Evolutionary conservation across 2,888 invertebrate species (phyloP).

Genomic region (Conistra vaccinii): DNA sequence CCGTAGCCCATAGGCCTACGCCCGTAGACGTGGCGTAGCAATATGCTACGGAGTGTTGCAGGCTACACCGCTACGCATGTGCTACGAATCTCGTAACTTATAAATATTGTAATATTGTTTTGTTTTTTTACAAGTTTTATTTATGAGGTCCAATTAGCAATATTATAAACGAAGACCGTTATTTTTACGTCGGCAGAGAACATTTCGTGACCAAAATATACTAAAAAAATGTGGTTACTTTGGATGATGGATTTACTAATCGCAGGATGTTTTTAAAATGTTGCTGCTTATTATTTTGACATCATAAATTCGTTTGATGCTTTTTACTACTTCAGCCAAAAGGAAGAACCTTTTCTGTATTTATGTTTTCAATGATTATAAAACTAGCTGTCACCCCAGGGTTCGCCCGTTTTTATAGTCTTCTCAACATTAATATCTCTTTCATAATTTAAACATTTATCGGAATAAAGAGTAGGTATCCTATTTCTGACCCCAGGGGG

Average conservation of each 20-base stretch:
- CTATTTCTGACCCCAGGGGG: no score
- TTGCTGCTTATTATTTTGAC: background rate
- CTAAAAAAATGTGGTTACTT: no score
- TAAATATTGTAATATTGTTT: conserved; percentile 25
- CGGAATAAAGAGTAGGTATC: background rate
- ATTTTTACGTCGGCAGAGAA: background rate
- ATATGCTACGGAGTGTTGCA: conserved; percentile 40
- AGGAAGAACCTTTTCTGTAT: no score
- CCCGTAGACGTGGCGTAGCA: conserved; percentile 47
- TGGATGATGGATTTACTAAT: background rate
- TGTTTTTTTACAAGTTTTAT: conserved; percentile 7
- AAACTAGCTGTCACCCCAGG: background rate
- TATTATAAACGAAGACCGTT: background rate
- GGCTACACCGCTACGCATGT: conserved; percentile 47
- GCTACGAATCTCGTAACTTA: conserved; percentile 40
- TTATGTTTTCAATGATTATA: background rate
- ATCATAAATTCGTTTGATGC: background rate
- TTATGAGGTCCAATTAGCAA: background rate
- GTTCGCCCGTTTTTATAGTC: background rate
- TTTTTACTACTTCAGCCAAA: background rate
- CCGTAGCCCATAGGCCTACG: conserved; percentile 41
- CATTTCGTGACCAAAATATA: background rate
- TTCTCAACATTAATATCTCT: background rate
- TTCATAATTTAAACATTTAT: background rate
- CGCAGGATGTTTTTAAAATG: background rate